Evolutionary conservation across 2,888 invertebrate genomes (phyloP).

Genomic region (Mythimna ferrago): DNA sequence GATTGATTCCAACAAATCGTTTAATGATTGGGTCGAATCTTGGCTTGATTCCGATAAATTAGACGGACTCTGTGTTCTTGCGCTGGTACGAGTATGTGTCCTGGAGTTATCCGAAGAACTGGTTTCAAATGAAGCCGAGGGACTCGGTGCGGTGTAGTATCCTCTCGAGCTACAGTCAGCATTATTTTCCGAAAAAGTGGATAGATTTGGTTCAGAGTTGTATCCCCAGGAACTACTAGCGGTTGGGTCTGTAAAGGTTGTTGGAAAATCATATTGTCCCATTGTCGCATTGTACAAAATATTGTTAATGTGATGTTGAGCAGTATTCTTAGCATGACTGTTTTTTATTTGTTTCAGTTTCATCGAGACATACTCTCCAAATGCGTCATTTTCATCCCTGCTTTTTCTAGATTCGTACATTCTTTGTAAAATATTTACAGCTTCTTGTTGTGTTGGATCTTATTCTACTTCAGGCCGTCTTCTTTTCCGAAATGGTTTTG

Average conservation of each 20-base stretch:
- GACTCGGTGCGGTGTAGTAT: conserved; percentile 58
- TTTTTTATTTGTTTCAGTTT: conserved; percentile 60
- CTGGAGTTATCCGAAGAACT: conserved; percentile 30
- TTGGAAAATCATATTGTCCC: conserved; percentile 49
- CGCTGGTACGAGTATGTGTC: conserved; percentile 42
- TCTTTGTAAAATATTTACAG: conserved; percentile 58
- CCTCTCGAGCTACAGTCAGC: conserved; percentile 62
- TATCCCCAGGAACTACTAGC: conserved; percentile 54
- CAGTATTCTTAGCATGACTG: conserved; percentile 24
- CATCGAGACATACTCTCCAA: conserved; percentile 49
- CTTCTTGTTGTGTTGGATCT: conserved; percentile 61
- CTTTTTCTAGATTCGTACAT: conserved; percentile 54
- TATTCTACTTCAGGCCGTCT: conserved; percentile 41
- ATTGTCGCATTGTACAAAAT: conserved; percentile 9
- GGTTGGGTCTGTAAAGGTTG: conserved; percentile 43
- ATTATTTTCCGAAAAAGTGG: conserved; percentile 39
- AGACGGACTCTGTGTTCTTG: conserved; percentile 39
- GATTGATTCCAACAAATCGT: conserved; percentile 52
- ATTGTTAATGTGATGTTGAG: conserved; percentile 31
- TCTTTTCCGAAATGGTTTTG: conserved; percentile 36
- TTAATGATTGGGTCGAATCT: conserved; percentile 58
- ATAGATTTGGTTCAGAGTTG: conserved; percentile 42
- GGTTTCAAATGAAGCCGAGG: conserved; percentile 27
- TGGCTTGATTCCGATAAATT: conserved; percentile 24
- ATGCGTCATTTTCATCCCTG: conserved; percentile 51